Conservation (phyloP, 2,113 vertebrate species). For the Semnopithecus entellus region DNA sequence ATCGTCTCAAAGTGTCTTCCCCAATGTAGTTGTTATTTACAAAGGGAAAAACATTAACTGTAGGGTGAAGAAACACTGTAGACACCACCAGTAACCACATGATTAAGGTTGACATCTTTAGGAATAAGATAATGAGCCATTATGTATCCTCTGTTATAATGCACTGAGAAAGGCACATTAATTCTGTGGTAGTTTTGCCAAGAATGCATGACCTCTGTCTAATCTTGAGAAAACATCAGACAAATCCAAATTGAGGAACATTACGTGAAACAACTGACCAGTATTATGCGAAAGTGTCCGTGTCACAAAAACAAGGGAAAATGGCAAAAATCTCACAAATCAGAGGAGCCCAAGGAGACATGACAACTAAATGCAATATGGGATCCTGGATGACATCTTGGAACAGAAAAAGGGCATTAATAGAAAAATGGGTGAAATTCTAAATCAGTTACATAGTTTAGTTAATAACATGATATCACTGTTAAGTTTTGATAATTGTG, state of each 20-base stretch:
- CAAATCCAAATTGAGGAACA: not conserved
- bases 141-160: not conserved
- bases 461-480: not conserved
- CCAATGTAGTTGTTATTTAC: not conserved
- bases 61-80: not conserved
- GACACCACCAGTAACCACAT: not conserved
- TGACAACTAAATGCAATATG: not conserved
- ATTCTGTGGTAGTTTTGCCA: not conserved
- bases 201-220: not conserved
- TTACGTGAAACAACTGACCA: not conserved
- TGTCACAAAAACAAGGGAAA: not conserved
- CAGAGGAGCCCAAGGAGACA: not conserved
- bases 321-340: not conserved
- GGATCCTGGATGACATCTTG: not conserved
- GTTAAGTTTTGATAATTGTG: not conserved
- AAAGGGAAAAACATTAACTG: not conserved
- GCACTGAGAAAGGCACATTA: not conserved
- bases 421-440: not conserved
- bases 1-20: not conserved
- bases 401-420: not conserved
- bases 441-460: not conserved
- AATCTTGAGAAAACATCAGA: not conserved
- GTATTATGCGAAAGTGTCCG: not conserved
- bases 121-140: not conserved
- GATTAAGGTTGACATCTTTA: not conserved